phyloP scores from a whole-genome alignment of 2,113 vertebrate species.

The Saiga tatarica region DNA sequence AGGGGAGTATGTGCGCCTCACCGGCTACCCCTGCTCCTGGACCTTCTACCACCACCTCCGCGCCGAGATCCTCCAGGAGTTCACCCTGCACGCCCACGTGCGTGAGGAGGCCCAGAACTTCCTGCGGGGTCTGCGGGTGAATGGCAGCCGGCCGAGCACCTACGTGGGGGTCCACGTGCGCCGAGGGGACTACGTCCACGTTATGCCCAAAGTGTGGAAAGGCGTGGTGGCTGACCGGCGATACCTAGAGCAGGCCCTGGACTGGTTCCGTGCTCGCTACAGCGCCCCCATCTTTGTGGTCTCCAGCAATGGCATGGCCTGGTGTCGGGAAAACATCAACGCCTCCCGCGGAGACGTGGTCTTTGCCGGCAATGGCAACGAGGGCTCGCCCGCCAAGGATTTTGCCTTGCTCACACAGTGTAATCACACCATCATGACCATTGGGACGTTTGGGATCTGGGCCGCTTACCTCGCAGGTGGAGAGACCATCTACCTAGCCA shows the following conservation, averaged over 20 bases:
- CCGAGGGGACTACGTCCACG: constrained; percentile 74
- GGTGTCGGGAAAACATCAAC: constrained; percentile 74
- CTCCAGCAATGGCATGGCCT: constrained; percentile 75
- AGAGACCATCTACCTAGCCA: constrained; percentile 72
- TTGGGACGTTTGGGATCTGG: constrained; percentile 79
- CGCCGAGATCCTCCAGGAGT: constrained; percentile 70
- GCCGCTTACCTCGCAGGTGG: constrained; percentile 60
- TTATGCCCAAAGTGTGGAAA: constrained; percentile 74
- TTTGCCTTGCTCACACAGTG: constrained; percentile 75
- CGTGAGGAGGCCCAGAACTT: constrained; percentile 25
- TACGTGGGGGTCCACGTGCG: constrained; percentile 78
- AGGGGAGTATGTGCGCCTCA: constrained; percentile 45
- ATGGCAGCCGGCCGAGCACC: neutral
- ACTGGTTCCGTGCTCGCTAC: constrained; percentile 70
- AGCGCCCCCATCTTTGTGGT: constrained; percentile 71
- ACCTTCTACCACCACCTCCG: constrained; percentile 81
- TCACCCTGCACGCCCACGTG: constrained; percentile 74
- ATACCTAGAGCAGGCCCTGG: constrained; percentile 75
- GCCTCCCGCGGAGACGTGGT: constrained; percentile 64
- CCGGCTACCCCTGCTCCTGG: constrained; percentile 78
- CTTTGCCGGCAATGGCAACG: constrained; percentile 64
- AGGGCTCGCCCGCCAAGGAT: constrained; percentile 52
- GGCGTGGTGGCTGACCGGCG: constrained; percentile 74
- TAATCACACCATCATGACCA: constrained; percentile 80
- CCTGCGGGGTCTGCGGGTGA: neutral